Evolutionary conservation across 2,888 invertebrate genomes (phyloP).

Genomic region (Drosophila flavopinicola): DNA sequence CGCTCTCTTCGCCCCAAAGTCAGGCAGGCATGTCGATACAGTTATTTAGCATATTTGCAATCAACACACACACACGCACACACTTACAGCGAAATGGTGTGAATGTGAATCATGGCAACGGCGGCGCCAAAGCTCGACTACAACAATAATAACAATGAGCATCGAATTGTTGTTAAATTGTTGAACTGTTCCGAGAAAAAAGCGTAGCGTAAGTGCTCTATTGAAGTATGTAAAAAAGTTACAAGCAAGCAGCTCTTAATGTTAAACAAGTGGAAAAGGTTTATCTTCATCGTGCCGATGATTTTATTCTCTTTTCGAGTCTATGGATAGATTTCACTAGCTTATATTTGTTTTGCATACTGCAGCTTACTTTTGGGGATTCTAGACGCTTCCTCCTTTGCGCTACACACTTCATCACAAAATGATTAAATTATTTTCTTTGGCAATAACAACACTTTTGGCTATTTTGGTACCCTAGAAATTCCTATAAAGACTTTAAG

Average conservation of each 20-base stretch:
- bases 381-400: too few species aligned
- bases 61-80: conserved; percentile 30
- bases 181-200: conserved; percentile 27
- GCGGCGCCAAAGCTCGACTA: conserved; percentile 29
- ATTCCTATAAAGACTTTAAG: too few species aligned
- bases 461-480: too few species aligned
- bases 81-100: conserved; percentile 17
- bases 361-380: too few species aligned
- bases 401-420: too few species aligned
- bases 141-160: conserved; percentile 20
- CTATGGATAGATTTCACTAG: too few species aligned
- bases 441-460: too few species aligned
- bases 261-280: not conserved
- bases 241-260: conserved; percentile 1
- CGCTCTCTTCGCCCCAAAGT: conserved; percentile 7
- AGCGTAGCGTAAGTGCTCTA: conserved; percentile 6
- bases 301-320: not conserved
- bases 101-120: conserved; percentile 47
- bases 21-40: conserved; percentile 54
- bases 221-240: conserved; percentile 1
- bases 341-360: too few species aligned
- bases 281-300: too few species aligned
- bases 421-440: too few species aligned
- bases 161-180: conserved; percentile 31
- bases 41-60: conserved; percentile 77